Conservation (phyloP, 2,797 vertebrate species). For the Chaunax sp. region DNA sequence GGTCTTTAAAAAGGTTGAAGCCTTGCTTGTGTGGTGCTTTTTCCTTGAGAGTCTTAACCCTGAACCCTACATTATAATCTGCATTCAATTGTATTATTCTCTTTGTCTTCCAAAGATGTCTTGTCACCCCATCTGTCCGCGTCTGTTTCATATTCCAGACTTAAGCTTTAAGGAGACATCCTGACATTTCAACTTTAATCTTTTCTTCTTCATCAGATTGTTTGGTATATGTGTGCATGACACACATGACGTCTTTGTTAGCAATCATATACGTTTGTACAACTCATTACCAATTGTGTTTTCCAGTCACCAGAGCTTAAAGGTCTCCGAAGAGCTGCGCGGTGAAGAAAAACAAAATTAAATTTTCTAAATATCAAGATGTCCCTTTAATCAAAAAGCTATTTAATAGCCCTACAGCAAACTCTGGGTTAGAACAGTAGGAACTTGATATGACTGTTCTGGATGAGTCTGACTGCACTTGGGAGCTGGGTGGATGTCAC, state of each 20-base stretch:
- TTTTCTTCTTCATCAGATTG: slow-evolving; percentile 47
- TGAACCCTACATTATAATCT: background rate
- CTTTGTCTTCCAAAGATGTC: slow-evolving; percentile 64
- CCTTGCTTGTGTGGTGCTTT: background rate
- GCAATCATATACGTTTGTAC: too few species aligned
- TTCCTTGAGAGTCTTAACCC: background rate
- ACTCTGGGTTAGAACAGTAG: slow-evolving; percentile 66
- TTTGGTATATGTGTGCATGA: slow-evolving; percentile 4
- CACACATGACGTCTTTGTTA: too few species aligned
- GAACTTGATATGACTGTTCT: slow-evolving; percentile 30
- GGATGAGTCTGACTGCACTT: slow-evolving; percentile 22
- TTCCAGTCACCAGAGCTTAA: background rate
- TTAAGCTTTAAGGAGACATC: slow-evolving; percentile 61
- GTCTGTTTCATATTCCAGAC: slow-evolving; percentile 64
- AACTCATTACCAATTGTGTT: background rate
- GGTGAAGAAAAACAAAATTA: slow-evolving; percentile 50
- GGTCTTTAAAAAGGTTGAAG: background rate
- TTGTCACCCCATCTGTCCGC: slow-evolving; percentile 31
- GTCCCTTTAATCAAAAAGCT: slow-evolving; percentile 45
- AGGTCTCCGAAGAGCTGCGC: slow-evolving; percentile 3
- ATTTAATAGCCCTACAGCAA: slow-evolving; percentile 47
- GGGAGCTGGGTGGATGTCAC: slow-evolving; percentile 8
- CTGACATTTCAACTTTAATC: slow-evolving; percentile 57
- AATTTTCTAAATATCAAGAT: slow-evolving; percentile 53
- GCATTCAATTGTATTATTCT: background rate